Conservation (phyloP, 2,888 invertebrate genomes). For the Sinohyriopsis cumingii region DNA sequence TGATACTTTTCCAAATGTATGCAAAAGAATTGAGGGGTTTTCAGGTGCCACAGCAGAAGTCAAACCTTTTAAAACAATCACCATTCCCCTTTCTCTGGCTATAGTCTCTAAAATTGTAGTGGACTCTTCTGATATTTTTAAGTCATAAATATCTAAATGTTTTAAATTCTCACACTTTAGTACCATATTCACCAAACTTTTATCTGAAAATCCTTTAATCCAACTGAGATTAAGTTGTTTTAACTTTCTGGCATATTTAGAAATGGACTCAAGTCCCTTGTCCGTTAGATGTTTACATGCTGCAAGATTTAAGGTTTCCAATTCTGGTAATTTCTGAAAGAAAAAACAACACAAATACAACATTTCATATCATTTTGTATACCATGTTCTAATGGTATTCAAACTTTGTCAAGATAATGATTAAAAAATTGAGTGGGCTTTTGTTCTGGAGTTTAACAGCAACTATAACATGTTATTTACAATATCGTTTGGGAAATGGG, state of each 20-base stretch:
- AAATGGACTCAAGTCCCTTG: conserved; percentile 43
- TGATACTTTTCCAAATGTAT: conserved; percentile 44
- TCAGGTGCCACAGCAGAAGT: conserved; percentile 41
- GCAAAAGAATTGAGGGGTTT: conserved; percentile 44
- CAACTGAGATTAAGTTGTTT: conserved; percentile 50
- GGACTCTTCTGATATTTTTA: conserved; percentile 43
- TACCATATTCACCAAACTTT: conserved; percentile 53
- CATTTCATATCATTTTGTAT: neutral
- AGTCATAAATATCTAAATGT: conserved; percentile 60
- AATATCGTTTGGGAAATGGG: too few species aligned
- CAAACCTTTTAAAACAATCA: conserved; percentile 47
- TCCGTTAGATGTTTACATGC: conserved; percentile 63
- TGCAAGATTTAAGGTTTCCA: conserved; percentile 57
- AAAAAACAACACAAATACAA: neutral
- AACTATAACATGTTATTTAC: too few species aligned
- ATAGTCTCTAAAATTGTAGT: conserved; percentile 36
- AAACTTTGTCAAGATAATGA: too few species aligned
- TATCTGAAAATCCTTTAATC: conserved; percentile 49
- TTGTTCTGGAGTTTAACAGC: too few species aligned
- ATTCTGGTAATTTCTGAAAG: conserved; percentile 58
- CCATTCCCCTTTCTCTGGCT: conserved; percentile 42
- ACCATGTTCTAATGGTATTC: too few species aligned
- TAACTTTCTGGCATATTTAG: conserved; percentile 46
- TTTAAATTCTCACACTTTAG: conserved; percentile 38
- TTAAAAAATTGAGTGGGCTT: too few species aligned